These are phyloP conservation scores for Meteorus colon DNA, from an alignment of 2,888 invertebrate species.

Conservation along the genomic window DNA sequence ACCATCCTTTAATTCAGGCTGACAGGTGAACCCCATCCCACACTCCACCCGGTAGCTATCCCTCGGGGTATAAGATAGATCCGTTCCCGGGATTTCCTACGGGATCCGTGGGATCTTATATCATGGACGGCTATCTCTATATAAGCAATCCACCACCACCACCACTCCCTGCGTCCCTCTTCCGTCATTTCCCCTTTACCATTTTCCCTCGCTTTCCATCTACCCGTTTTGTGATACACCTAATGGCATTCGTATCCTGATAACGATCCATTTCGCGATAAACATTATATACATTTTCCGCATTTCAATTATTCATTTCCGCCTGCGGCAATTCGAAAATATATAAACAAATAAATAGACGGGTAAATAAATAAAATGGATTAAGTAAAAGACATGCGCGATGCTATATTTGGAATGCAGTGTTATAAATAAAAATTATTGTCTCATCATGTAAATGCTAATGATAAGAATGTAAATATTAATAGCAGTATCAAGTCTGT, in stretches of 20 bases:
- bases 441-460: neutral
- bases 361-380: neutral
- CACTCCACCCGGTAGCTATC: slow-evolving; percentile 61
- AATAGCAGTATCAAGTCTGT: neutral
- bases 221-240: slow-evolving; percentile 35
- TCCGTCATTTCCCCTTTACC: slow-evolving; percentile 49
- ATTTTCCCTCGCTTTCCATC: slow-evolving; percentile 51
- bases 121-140: slow-evolving; percentile 72
- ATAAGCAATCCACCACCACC: slow-evolving; percentile 62
- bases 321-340: neutral
- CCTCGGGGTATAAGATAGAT: slow-evolving; percentile 73
- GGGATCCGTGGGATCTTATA: slow-evolving; percentile 73
- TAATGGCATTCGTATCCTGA: slow-evolving; percentile 37
- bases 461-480: neutral
- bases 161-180: slow-evolving; percentile 27
- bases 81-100: slow-evolving; percentile 73
- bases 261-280: slow-evolving; percentile 33
- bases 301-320: slow-evolving; percentile 22
- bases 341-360: neutral
- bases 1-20: slow-evolving; percentile 77
- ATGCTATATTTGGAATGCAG: neutral
- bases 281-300: slow-evolving; percentile 24
- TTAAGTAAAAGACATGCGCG: neutral
- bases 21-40: slow-evolving; percentile 75
- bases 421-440: slow-evolving; percentile 2